Conservation (phyloP, 2,888 invertebrate species). For the Pachliopta kotzebuea region DNA sequence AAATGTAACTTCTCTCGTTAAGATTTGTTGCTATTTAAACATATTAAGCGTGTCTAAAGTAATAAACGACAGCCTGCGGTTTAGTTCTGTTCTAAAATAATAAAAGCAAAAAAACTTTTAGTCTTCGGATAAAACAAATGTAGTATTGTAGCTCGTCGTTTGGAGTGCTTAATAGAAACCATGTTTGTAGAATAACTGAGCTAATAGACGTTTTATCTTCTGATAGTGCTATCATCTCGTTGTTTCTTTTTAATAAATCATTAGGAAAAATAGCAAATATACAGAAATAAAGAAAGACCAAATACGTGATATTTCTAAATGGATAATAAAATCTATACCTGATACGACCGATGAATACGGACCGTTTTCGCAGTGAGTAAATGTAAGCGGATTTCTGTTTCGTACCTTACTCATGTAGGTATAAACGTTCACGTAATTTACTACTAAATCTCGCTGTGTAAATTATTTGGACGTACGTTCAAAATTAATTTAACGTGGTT, state of each 20-base stretch:
- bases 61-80: too few species aligned
- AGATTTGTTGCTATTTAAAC: too few species aligned
- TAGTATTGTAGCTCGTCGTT: too few species aligned
- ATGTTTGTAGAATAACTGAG: too few species aligned
- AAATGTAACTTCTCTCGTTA: too few species aligned
- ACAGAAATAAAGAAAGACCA: background rate
- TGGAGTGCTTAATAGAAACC: too few species aligned
- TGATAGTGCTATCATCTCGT: background rate
- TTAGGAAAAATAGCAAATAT: background rate
- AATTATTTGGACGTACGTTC: conserved; percentile 7
- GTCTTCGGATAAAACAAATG: too few species aligned
- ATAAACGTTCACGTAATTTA: conserved; percentile 14
- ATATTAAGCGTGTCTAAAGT: too few species aligned
- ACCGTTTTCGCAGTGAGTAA: conserved; percentile 14
- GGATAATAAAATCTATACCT: background rate
- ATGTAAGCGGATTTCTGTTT: conserved; percentile 21
- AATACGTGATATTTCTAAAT: background rate
- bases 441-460: conserved; percentile 9
- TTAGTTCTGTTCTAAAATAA: too few species aligned
- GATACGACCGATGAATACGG: too few species aligned
- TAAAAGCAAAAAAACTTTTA: too few species aligned
- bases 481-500: conserved; percentile 1
- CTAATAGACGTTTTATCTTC: background rate
- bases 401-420: conserved; percentile 3
- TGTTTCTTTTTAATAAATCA: background rate